Conservation (phyloP, 2,113 vertebrate genomes). For the Pyrgilauda ruficollis region DNA sequence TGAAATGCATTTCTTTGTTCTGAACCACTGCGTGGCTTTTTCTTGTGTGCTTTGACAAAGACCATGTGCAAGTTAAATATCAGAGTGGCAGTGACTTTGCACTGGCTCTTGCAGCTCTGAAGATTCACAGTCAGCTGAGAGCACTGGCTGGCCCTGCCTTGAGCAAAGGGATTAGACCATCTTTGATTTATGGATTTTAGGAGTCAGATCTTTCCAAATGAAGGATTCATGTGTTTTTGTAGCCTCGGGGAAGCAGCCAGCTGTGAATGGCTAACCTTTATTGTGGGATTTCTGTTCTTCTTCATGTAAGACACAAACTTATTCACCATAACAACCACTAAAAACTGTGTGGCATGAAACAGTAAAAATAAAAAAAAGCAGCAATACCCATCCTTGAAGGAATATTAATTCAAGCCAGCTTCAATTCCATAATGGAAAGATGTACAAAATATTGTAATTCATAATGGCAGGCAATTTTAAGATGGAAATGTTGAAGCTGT, state of each 20-base stretch:
- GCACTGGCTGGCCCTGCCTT: neutral
- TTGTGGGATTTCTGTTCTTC: slow-evolving; percentile 24
- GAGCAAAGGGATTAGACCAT: neutral
- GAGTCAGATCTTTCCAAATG: neutral
- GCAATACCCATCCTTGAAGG: neutral
- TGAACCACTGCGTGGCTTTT: neutral
- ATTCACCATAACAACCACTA: slow-evolving; percentile 16
- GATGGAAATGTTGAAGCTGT: neutral
- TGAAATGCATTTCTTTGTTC: neutral
- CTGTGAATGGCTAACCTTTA: slow-evolving; percentile 14
- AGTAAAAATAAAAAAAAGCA: neutral
- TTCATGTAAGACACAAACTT: slow-evolving; percentile 6
- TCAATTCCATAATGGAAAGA: neutral
- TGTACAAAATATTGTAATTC: neutral
- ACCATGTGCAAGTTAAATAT: neutral
- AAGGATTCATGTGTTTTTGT: neutral
- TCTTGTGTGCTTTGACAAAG: neutral
- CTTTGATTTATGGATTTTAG: slow-evolving; percentile 2
- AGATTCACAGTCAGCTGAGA: neutral
- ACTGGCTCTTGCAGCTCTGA: neutral
- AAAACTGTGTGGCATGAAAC: neutral
- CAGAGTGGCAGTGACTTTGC: neutral
- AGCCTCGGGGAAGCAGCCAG: neutral
- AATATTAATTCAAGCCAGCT: neutral
- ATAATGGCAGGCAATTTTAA: neutral